Conservation (phyloP, 2,888 invertebrate genomes). For the Parnassius orleans region DNA sequence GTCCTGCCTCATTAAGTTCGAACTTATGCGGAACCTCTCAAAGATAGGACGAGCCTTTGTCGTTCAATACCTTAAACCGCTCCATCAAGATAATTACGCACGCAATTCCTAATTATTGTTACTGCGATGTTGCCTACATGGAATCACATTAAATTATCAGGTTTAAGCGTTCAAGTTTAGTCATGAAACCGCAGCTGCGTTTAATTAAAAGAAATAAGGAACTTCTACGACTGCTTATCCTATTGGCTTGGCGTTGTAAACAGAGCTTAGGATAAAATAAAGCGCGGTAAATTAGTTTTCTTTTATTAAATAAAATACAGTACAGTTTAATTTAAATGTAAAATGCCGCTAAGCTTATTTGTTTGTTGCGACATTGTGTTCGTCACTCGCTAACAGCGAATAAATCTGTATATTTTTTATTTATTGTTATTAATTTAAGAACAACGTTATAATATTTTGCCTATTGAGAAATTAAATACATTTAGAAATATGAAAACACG, state of each 20-base stretch:
- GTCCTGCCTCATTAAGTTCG: conserved; percentile 60
- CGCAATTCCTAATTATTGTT: conserved; percentile 27
- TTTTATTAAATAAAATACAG: no score
- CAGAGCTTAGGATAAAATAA: conserved; percentile 5
- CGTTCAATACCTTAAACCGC: conserved; percentile 29
- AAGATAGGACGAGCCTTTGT: conserved; percentile 32
- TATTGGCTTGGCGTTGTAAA: not conserved
- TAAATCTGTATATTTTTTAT: no score
- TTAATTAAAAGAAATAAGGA: conserved; percentile 15
- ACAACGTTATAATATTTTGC: no score
- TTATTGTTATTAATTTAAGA: no score
- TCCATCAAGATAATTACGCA: conserved; percentile 26
- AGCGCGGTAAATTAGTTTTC: not conserved
- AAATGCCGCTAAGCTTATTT: no score
- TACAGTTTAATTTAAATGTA: no score
- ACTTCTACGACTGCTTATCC: not conserved
- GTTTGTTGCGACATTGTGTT: no score
- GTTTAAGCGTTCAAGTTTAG: conserved; percentile 18
- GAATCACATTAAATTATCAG: conserved; percentile 20
- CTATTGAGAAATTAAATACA: no score
- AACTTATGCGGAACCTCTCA: conserved; percentile 46
- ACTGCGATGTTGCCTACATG: conserved; percentile 16
- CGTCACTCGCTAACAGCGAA: no score
- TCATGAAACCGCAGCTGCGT: conserved; percentile 15
- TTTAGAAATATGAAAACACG: no score